phyloP scores from a whole-genome alignment of 2,113 vertebrate genomes.

The Ellobius talpinus region DNA sequence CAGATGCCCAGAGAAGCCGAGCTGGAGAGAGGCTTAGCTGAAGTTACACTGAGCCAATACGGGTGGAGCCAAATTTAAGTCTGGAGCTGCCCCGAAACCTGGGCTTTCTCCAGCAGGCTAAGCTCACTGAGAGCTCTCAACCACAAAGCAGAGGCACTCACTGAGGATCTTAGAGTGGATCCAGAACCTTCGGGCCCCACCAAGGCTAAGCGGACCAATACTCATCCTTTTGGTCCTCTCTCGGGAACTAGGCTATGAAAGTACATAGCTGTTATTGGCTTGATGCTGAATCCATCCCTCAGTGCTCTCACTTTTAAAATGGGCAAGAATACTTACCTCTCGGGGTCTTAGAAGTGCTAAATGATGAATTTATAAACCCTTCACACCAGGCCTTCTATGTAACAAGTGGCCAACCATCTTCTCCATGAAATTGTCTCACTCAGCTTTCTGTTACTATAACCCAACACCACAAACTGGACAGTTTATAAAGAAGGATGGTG shows the following conservation, averaged over 20 bases:
- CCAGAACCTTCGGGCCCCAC: background rate
- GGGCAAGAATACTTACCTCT: background rate
- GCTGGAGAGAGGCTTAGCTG: background rate
- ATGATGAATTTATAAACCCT: background rate
- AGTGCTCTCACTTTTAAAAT: background rate
- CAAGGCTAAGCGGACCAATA: background rate
- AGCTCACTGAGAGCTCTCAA: background rate
- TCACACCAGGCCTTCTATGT: background rate
- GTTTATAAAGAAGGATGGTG: background rate
- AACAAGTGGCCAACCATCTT: background rate
- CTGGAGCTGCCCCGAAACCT: background rate
- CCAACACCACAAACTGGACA: background rate
- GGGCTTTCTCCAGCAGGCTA: background rate
- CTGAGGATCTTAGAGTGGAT: background rate
- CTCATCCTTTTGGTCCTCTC: background rate
- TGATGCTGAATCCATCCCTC: background rate
- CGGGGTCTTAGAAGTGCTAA: background rate
- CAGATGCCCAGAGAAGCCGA: background rate
- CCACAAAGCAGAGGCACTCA: background rate
- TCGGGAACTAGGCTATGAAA: background rate
- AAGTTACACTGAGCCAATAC: background rate
- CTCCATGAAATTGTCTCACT: background rate
- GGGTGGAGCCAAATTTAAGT: background rate
- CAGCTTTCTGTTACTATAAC: background rate
- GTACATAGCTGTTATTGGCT: background rate